A percentile compares a stretch with the other conserved stretches of the same genome.
Evolutionary conservation across 1,140 invertebrate species (phyloP).

Genomic region (Conus betulinus): DNA sequence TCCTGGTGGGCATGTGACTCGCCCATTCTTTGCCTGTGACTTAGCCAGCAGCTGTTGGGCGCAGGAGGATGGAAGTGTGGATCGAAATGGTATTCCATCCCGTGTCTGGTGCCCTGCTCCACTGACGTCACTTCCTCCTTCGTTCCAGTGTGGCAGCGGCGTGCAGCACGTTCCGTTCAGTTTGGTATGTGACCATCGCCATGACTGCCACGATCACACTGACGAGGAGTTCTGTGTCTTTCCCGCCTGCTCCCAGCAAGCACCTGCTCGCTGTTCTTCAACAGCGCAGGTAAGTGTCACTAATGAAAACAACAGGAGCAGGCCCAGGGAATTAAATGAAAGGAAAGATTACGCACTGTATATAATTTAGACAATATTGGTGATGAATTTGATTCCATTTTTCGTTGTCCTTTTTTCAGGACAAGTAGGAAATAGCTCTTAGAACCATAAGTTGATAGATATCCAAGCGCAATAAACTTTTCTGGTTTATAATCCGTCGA

Average conservation of each 20-base stretch:
- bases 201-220: slow-evolving; percentile 8
- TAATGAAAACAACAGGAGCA: too few species aligned
- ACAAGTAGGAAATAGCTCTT: too few species aligned
- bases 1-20: not conserved
- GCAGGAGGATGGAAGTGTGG: not conserved
- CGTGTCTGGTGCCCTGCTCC: not conserved
- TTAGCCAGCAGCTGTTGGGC: not conserved
- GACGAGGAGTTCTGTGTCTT: slow-evolving; percentile 23
- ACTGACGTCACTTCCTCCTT: slow-evolving; percentile 28
- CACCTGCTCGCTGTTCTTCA: not conserved
- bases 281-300: too few species aligned
- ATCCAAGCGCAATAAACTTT: too few species aligned
- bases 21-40: not conserved
- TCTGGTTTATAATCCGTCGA: too few species aligned
- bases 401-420: too few species aligned
- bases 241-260: not conserved
- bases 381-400: too few species aligned
- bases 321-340: too few species aligned
- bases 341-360: too few species aligned
- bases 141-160: not conserved
- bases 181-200: slow-evolving; percentile 8
- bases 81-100: not conserved
- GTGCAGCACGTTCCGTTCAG: slow-evolving; percentile 3
- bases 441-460: too few species aligned
- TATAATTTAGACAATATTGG: too few species aligned